These are phyloP conservation scores for Harlomillsia oculata DNA, from an alignment of 1,140 invertebrate genomes.

Conservation along the genomic window DNA sequence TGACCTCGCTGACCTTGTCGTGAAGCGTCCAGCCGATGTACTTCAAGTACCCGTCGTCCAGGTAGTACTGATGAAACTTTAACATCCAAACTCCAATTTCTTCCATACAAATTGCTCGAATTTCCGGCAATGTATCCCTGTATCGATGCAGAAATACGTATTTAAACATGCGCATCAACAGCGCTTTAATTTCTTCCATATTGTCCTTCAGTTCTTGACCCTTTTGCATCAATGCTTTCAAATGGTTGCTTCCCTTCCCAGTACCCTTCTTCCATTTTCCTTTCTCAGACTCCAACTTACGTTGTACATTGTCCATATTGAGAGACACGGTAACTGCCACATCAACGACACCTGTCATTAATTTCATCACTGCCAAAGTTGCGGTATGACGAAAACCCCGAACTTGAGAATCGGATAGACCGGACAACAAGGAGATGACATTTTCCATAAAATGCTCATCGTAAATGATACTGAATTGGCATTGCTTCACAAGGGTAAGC, in stretches of 20 bases:
- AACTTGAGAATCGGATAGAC: slow-evolving; percentile 96
- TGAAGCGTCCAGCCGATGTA: slow-evolving; percentile 99
- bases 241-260: slow-evolving; percentile 64
- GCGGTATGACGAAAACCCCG: slow-evolving; percentile 97
- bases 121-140: slow-evolving; percentile 92
- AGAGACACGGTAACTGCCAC: slow-evolving; percentile 90
- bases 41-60: slow-evolving; percentile 96
- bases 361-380: slow-evolving; percentile 97
- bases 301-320: slow-evolving; percentile 91
- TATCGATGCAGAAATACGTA: slow-evolving; percentile 98
- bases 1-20: slow-evolving; percentile 73
- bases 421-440: slow-evolving; percentile 91
- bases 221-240: slow-evolving; percentile 85
- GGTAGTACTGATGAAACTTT: slow-evolving; percentile 93
- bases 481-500: slow-evolving; percentile 89
- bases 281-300: slow-evolving; percentile 94
- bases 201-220: slow-evolving; percentile 95
- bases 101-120: slow-evolving; percentile 93
- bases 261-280: slow-evolving; percentile 88
- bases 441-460: slow-evolving; percentile 99
- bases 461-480: slow-evolving; percentile 98
- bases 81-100: slow-evolving; percentile 99
- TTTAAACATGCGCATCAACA: slow-evolving; percentile 99
- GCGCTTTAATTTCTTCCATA: slow-evolving; percentile 98
- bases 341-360: slow-evolving; percentile 98